Base-by-base conservation (phyloP, 2,113 vertebrate genomes). In the Pipra filicauda region DNA sequence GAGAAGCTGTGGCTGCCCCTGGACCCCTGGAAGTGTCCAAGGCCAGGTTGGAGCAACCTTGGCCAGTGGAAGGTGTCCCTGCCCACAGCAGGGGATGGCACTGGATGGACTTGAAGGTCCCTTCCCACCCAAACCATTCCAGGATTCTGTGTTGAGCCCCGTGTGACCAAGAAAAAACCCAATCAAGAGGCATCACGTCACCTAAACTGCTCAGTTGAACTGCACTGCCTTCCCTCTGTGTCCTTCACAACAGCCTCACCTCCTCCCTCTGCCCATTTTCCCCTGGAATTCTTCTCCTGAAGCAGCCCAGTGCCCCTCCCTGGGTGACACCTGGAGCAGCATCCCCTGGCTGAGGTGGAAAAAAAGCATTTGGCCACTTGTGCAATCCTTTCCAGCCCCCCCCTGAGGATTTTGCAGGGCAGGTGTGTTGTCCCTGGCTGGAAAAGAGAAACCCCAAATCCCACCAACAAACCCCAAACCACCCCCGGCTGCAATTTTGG, bases 151-250 rank as follows among this genome's bases (percentile, higher is more conserved):
- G 8, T 7, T 24, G 15, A 54, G 46, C 41, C 12, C 31, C 37
- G 0, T 5, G 17, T 11, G 11, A 13, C 30, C 33, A 35, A 59
- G 48, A 44, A 90, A 28, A 44, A 65, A 6, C 33, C 22, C 46
- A 6, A 1, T 11, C 4, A 28, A 26, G 15, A 7, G 26, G 3
- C 0, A 0, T 24, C 18, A 0, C 8, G 4, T 31, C 8, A 4
- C 28, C 33, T 33, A 9, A 54, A 70, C 15, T 10, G 19, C 12
- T 46, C 21, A 5, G 8, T 24, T 67, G 57, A 33, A 58, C 15
- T 59, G n/a, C 15, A 17, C 58, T 33, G 35, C 43, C 57, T 52
- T 64, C 49, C 51, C 51, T 44, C 37, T 41, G 4, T 22, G 39
- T 72, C 65, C 31, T 71, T 31, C 18, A 3, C 7, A 27, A 22